These are phyloP conservation scores for Petrolisthes manimaculis DNA, from an alignment of 2,888 invertebrate genomes.

Conservation along the genomic window DNA sequence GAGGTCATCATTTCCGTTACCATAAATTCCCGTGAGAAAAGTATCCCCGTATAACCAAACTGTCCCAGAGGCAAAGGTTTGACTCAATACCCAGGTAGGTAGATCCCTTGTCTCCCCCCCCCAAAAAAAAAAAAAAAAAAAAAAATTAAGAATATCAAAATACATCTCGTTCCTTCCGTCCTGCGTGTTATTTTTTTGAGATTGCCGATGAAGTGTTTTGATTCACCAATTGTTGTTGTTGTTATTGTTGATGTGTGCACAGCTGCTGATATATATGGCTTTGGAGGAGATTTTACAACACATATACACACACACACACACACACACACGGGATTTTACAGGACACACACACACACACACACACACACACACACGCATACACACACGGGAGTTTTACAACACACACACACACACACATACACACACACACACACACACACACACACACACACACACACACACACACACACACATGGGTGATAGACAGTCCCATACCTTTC, in stretches of 20 bases:
- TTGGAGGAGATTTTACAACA: neutral
- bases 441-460: conserved; percentile 1
- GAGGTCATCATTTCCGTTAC: no score
- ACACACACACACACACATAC: neutral
- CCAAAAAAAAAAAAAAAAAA: no score
- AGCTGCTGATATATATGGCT: no score
- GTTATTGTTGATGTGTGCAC: no score
- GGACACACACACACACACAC: neutral
- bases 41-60: no score
- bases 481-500: neutral
- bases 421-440: neutral
- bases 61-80: no score
- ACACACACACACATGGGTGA: neutral
- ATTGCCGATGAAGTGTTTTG: no score
- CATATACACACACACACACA: neutral
- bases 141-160: neutral
- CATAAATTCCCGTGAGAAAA: no score
- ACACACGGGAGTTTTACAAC: neutral
- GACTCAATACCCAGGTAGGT: no score
- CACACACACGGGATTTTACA: neutral
- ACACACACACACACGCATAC: neutral
- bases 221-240: no score
- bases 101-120: no score
- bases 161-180: neutral
- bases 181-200: neutral